A percentile compares a stretch with the other conserved stretches of the same genome.
These are phyloP conservation scores for Tenebrio molitor DNA, from an alignment of 1,140 invertebrate species.

Conservation along the genomic window DNA sequence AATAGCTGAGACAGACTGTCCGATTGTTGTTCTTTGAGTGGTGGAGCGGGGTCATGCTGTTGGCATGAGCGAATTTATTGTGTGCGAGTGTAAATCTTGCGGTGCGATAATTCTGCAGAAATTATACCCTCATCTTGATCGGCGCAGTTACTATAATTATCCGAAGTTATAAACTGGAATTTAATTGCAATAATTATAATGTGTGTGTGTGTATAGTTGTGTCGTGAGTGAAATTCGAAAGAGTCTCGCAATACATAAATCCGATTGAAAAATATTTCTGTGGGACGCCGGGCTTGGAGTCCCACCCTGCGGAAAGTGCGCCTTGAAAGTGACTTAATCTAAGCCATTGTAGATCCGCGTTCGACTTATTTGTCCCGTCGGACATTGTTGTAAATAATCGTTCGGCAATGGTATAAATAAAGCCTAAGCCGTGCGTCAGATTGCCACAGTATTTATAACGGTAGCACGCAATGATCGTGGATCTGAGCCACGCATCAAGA, in stretches of 20 bases:
- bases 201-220: not conserved
- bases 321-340: not conserved
- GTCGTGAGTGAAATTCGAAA: no score
- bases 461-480: constrained; percentile 44
- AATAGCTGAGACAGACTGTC: no score
- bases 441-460: constrained; percentile 41
- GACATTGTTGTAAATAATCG: constrained; percentile 29
- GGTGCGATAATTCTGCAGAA: constrained; percentile 3
- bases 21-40: no score
- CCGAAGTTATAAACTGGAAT: constrained; percentile 27
- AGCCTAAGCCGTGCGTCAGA: constrained; percentile 24
- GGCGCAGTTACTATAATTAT: constrained; percentile 10
- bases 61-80: not conserved
- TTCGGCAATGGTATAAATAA: constrained; percentile 30
- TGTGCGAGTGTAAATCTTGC: constrained; percentile 8
- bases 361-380: constrained; percentile 28
- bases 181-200: constrained; percentile 26
- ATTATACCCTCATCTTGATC: constrained; percentile 25
- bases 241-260: no score
- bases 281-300: no score
- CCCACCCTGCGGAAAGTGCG: not conserved
- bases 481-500: constrained; percentile 52
- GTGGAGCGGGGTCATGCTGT: no score
- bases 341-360: not conserved
- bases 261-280: no score